Conservation (phyloP, 2,113 vertebrate species). For the Blennius ocellaris region DNA sequence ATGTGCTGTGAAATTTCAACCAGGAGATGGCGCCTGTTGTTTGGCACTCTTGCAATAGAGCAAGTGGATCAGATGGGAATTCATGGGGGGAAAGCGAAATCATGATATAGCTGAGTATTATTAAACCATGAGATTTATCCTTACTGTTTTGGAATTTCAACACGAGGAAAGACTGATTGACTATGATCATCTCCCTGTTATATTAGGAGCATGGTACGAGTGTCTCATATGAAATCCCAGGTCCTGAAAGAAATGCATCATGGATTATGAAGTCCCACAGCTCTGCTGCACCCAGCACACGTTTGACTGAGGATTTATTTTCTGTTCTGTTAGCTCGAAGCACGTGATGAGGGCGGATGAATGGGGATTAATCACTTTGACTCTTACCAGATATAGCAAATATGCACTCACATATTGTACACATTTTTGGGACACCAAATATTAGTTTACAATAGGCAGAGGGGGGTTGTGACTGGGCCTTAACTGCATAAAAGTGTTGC, state of each 20-base stretch:
- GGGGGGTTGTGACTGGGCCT: too few species aligned
- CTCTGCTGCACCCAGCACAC: background rate
- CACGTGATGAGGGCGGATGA: background rate
- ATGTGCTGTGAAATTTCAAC: conserved; percentile 30
- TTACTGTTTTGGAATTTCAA: too few species aligned
- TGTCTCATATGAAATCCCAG: background rate
- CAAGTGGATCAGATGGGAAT: background rate
- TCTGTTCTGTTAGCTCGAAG: background rate
- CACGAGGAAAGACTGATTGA: background rate
- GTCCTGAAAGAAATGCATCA: background rate
- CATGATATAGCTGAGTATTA: background rate
- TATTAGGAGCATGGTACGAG: background rate
- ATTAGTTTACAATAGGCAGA: too few species aligned
- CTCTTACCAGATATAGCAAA: background rate
- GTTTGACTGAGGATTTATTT: background rate
- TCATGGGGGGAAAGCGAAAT: background rate
- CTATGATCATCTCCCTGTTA: too few species aligned
- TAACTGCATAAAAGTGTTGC: conserved; percentile 37
- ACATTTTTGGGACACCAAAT: too few species aligned
- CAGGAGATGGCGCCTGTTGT: conserved; percentile 77
- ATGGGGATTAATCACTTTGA: background rate
- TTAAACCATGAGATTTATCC: background rate
- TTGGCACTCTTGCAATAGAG: conserved; percentile 3
- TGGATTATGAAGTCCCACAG: conserved; percentile 1
- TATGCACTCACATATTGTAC: background rate